These are phyloP conservation scores for Magallana ariakensis DNA, from an alignment of 1,140 invertebrate genomes.

Conservation along the genomic window DNA sequence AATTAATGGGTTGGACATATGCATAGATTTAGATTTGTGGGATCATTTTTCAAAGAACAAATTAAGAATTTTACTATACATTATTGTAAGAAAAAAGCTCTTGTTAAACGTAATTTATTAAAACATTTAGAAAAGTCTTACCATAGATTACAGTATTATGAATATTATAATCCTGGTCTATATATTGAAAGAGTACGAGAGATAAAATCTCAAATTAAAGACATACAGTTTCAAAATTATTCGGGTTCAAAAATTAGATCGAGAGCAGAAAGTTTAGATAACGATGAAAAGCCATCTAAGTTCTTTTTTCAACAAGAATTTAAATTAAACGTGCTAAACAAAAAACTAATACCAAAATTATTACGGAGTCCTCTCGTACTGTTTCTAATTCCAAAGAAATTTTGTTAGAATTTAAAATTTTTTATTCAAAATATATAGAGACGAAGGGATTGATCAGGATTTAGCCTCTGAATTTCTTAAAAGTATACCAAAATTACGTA, in stretches of 20 bases:
- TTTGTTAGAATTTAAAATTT: slow-evolving; percentile 50
- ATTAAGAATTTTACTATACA: slow-evolving; percentile 56
- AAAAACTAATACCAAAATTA: slow-evolving; percentile 54
- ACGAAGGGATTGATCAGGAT: slow-evolving; percentile 51
- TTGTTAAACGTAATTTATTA: slow-evolving; percentile 3
- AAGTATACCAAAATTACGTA: slow-evolving; percentile 55
- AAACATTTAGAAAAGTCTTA: slow-evolving; percentile 50
- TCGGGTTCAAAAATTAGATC: slow-evolving; percentile 46
- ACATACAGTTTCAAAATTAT: slow-evolving; percentile 45
- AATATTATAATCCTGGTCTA: slow-evolving; percentile 38
- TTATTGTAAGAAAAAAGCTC: slow-evolving; percentile 55
- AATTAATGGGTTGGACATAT: neutral
- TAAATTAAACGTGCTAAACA: slow-evolving; percentile 36
- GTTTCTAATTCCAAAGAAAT: slow-evolving; percentile 44
- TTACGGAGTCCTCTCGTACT: slow-evolving; percentile 28
- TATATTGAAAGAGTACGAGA: slow-evolving; percentile 48
- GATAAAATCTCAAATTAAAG: slow-evolving; percentile 52
- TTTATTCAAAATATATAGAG: slow-evolving; percentile 62
- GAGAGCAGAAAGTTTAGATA: slow-evolving; percentile 53
- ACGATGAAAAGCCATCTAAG: slow-evolving; percentile 53
- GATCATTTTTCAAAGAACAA: slow-evolving; percentile 55
- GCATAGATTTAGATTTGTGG: slow-evolving; percentile 53
- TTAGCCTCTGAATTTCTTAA: slow-evolving; percentile 55
- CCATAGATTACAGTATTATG: slow-evolving; percentile 27
- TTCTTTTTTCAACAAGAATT: slow-evolving; percentile 59